Conservation (phyloP, 2,797 vertebrate species). For the Galagoides demidoff region DNA sequence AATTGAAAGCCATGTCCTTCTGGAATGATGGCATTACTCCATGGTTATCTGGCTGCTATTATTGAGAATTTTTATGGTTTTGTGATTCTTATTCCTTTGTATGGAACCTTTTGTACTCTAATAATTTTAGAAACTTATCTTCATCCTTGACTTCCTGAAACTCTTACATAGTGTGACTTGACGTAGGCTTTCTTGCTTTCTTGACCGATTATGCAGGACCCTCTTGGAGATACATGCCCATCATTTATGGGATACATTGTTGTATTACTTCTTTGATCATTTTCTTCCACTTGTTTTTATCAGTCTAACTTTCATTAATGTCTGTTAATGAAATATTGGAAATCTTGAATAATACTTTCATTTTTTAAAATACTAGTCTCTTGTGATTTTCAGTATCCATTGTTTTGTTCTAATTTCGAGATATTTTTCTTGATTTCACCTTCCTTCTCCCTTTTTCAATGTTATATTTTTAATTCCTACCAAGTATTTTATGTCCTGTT, state of each 20-base stretch:
- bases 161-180: background rate
- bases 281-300: conserved; percentile 30
- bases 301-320: background rate
- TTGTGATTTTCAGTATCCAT: background rate
- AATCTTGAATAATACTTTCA: background rate
- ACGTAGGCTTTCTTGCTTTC: background rate
- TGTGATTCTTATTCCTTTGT: background rate
- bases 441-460: background rate
- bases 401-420: background rate
- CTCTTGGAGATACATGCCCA: background rate
- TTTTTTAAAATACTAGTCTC: background rate
- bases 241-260: background rate
- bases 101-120: background rate
- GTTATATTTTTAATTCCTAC: background rate
- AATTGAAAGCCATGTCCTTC: background rate
- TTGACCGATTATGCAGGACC: background rate
- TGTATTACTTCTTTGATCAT: background rate
- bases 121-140: background rate
- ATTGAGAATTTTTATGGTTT: conserved; percentile 1
- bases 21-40: background rate
- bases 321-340: background rate
- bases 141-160: background rate
- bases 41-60: background rate
- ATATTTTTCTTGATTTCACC: background rate
- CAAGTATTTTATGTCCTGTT: background rate